phyloP scores from a whole-genome alignment of 2,797 vertebrate genomes.

The Syngnathus rostellatus region DNA sequence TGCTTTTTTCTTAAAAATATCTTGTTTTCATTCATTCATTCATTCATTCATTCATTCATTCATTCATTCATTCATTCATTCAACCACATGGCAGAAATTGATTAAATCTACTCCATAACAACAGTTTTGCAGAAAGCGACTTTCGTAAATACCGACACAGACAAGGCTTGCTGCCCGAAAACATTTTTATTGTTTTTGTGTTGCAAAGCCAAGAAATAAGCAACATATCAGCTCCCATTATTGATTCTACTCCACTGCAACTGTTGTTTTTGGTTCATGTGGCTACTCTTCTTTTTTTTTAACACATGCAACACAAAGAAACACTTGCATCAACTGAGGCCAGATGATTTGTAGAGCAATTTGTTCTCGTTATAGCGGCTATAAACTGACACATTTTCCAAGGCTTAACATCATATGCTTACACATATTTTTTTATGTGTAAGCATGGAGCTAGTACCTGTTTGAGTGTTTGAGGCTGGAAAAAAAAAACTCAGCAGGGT shows the following conservation, averaged over 20 bases:
- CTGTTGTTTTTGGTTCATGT: conserved; percentile 21
- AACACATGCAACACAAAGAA: conserved; percentile 32
- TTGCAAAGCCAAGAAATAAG: background rate
- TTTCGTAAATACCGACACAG: background rate
- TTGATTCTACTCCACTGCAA: conserved; percentile 35
- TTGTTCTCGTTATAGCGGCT: conserved; percentile 22
- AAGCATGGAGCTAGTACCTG: conserved; percentile 3
- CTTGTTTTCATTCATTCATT: no score
- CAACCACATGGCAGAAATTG: no score
- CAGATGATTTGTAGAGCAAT: conserved; percentile 34
- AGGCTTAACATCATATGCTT: conserved; percentile 22
- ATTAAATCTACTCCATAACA: no score
- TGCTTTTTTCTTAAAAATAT: no score
- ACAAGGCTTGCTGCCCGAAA: background rate
- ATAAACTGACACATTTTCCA: conserved; percentile 23
- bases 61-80: no score
- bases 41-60: no score
- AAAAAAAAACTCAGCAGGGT: background rate
- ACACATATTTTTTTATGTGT: conserved; percentile 1
- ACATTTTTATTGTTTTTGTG: background rate
- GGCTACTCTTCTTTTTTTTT: background rate
- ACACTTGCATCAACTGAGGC: conserved; percentile 26
- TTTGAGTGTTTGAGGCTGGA: conserved; percentile 14
- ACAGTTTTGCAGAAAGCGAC: background rate
- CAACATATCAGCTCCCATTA: conserved; percentile 26